Conservation (phyloP, 2,113 vertebrate species). For the Herpailurus yagouaroundi region DNA sequence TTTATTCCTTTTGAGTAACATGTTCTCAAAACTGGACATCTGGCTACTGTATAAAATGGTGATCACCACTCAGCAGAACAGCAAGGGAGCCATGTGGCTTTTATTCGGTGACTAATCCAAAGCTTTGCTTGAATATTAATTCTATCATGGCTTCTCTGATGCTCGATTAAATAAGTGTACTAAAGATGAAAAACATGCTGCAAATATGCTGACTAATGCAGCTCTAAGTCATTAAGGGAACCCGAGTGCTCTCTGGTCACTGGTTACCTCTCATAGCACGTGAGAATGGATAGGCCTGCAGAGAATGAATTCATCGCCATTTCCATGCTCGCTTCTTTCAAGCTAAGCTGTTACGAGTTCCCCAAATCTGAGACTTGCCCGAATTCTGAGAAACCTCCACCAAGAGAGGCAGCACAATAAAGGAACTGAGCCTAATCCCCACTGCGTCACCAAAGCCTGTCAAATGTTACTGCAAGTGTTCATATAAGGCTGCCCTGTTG, state of each 20-base stretch:
- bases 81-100: constrained; percentile 29
- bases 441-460: background rate
- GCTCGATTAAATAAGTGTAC: background rate
- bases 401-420: constrained; percentile 13
- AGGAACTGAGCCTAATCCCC: background rate
- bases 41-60: background rate
- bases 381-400: background rate
- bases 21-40: constrained; percentile 3
- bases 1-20: background rate
- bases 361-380: background rate
- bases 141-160: background rate
- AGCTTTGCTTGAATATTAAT: constrained; percentile 49
- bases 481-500: background rate
- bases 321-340: background rate
- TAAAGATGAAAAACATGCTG: background rate
- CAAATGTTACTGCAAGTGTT: background rate
- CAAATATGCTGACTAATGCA: background rate
- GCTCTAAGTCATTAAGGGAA: background rate
- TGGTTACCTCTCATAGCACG: background rate
- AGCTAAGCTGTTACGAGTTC: background rate
- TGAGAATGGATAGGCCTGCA: fast-evolving
- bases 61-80: constrained; percentile 22
- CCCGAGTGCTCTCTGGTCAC: background rate
- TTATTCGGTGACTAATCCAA: background rate
- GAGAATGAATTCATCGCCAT: background rate